Conservation (phyloP, 2,113 vertebrate species). For the Suricata suricatta region DNA sequence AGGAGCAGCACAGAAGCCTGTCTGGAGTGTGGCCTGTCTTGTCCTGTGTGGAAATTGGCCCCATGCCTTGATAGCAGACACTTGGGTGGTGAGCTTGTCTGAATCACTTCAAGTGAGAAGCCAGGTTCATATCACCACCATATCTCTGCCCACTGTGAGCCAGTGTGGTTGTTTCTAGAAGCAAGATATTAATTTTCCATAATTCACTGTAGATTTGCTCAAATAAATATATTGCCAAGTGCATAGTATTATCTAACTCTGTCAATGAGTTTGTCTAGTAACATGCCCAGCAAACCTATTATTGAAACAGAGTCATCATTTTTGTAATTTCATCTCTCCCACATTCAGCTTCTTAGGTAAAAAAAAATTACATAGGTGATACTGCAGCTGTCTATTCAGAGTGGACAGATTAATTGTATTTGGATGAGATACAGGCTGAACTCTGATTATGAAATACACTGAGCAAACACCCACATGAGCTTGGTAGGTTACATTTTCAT, state of each 20-base stretch:
- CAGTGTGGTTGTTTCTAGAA: neutral
- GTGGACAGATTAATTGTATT: slow-evolving; percentile 57
- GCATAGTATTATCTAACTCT: neutral
- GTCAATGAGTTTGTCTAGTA: slow-evolving; percentile 11
- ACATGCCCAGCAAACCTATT: neutral
- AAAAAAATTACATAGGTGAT: neutral
- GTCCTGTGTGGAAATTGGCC: neutral
- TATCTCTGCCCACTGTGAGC: neutral
- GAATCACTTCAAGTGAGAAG: neutral
- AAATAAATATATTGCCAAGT: neutral
- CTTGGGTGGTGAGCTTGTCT: neutral
- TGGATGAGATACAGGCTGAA: neutral
- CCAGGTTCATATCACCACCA: neutral
- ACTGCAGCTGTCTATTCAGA: neutral
- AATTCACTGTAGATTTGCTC: slow-evolving; percentile 20
- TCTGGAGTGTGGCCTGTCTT: neutral
- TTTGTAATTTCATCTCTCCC: slow-evolving; percentile 33
- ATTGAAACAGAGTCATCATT: neutral
- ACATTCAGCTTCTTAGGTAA: slow-evolving; percentile 41
- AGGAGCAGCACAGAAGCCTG: neutral
- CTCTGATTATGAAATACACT: slow-evolving; percentile 33
- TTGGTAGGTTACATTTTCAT: slow-evolving; percentile 28
- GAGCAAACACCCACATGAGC: slow-evolving; percentile 9
- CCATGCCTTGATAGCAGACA: neutral
- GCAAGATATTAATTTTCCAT: slow-evolving; percentile 19